Evolutionary conservation across 2,113 vertebrate species (phyloP), one percentile per base, ranked within the genome.

Genomic region (Abramis brama): DNA sequence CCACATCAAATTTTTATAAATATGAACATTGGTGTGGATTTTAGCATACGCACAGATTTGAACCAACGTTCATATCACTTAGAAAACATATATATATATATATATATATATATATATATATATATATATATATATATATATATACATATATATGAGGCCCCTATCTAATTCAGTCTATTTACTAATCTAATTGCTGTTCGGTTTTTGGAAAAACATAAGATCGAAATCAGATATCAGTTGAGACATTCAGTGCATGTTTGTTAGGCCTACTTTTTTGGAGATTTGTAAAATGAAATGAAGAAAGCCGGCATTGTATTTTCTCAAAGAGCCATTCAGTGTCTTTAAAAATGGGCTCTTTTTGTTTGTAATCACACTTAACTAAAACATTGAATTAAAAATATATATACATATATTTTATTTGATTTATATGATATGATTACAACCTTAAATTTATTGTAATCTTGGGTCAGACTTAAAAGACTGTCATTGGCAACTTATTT

Each of bases 281-380:
- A 73, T 89, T 19, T 85, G 47, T 62, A 33, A 83, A 85, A 89
- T 59, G 6, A 45, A 90, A 86, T 75, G 74, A 76, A 68, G 64
- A 79, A 68, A 39, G 80, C 83, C 19, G 30, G 78, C 43, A 60
- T 55, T 87, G 59, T 87, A 85, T 87, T 84, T 86, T 83, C 60
- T 83, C 21, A 87, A 85, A 66, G 83, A 71, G 85, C 60, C 59
- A 52, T 62, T 19, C 83, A 86, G 36, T 90, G 87, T 88, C 85
- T 91, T 90, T 92, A 93, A 93, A 93, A 93, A 8, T 33, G 8
- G 92, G 55, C 81, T 39, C 25, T 33, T 59, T 75, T 75, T 47
- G 15, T 75, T 50, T 50, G 5, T 50, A 12, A 75, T 50, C 13
- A 50, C 45, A 75, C n/a, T 17, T 27, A 6, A n/a, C 9, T 45